Evolutionary conservation across 92 coral and sea anemone species (phyloP).

Genomic region (Anthopleura xanthogrammica): DNA sequence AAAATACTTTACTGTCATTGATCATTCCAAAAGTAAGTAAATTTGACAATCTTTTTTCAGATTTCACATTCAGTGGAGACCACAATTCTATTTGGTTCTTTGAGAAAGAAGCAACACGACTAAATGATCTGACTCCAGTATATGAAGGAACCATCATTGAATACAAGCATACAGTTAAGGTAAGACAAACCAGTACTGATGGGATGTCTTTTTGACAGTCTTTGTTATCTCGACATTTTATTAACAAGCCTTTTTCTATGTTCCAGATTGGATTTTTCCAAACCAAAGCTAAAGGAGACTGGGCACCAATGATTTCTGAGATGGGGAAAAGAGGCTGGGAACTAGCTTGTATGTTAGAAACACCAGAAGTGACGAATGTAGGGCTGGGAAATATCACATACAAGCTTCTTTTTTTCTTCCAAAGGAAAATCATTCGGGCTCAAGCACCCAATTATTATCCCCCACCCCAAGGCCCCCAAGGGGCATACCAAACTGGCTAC

Average conservation of each 20-base stretch:
- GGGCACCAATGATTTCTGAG: constrained; percentile 96
- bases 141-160: constrained; percentile 89
- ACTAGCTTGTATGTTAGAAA: constrained; percentile 95
- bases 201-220: too few species aligned
- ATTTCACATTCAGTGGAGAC: constrained; percentile 90
- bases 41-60: constrained; percentile 24
- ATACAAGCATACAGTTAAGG: constrained; percentile 94
- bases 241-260: neutral
- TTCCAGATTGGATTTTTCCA: constrained; percentile 89
- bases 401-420: constrained; percentile 92
- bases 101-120: constrained; percentile 71
- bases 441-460: constrained; percentile 58
- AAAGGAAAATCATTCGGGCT: constrained; percentile 68
- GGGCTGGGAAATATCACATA: constrained; percentile 94
- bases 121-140: constrained; percentile 73
- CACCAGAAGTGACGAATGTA: constrained; percentile 85
- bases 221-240: neutral
- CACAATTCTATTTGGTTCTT: constrained; percentile 99
- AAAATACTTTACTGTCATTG: too few species aligned
- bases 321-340: constrained; percentile 99
- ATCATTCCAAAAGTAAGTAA: neutral
- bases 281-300: constrained; percentile 97
- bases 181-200: neutral
- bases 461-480: constrained; percentile 50
- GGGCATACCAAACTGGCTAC: constrained; percentile 22